These are phyloP conservation scores for Caenorhabditis wallacei DNA, from an alignment of 2,888 invertebrate genomes.

Conservation along the genomic window DNA sequence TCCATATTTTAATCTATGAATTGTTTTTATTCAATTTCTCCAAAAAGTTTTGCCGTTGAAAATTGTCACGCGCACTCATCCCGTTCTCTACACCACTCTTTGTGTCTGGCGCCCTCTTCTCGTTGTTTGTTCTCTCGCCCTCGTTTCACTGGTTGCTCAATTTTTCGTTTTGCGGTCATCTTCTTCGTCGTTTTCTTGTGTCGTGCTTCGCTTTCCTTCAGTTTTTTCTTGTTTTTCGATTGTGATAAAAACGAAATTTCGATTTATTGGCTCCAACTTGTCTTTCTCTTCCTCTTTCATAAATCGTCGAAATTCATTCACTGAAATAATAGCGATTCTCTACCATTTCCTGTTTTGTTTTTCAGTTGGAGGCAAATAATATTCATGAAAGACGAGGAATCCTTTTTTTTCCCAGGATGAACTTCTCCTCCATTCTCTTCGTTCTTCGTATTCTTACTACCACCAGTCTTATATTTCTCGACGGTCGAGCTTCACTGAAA, in stretches of 20 bases:
- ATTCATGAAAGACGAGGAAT: not conserved
- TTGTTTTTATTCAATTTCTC: constrained; percentile 15
- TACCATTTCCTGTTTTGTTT: not conserved
- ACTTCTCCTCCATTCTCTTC: not conserved
- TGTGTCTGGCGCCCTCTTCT: constrained; percentile 37
- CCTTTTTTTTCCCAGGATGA: not conserved
- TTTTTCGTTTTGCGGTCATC: constrained; percentile 39
- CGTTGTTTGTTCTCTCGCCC: constrained; percentile 17
- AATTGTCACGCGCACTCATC: constrained; percentile 38
- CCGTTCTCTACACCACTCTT: constrained; percentile 27
- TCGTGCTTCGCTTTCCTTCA: not conserved
- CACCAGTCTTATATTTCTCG: not conserved
- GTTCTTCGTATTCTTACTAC: not conserved
- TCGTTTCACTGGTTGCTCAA: constrained; percentile 30
- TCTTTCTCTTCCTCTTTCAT: not conserved
- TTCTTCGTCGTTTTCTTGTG: constrained; percentile 2
- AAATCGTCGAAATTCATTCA: too few species aligned
- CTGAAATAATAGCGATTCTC: too few species aligned
- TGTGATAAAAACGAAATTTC: constrained; percentile 44
- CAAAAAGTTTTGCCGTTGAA: constrained; percentile 27
- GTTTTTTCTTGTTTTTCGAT: constrained; percentile 16
- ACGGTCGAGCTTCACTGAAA: not conserved
- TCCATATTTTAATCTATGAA: constrained; percentile 22
- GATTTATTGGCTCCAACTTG: constrained; percentile 50
- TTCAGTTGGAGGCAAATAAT: not conserved